Evolutionary conservation across 2,113 vertebrate species (phyloP), one percentile per base, ranked within the genome.

Genomic region (Rissa tridactyla): DNA sequence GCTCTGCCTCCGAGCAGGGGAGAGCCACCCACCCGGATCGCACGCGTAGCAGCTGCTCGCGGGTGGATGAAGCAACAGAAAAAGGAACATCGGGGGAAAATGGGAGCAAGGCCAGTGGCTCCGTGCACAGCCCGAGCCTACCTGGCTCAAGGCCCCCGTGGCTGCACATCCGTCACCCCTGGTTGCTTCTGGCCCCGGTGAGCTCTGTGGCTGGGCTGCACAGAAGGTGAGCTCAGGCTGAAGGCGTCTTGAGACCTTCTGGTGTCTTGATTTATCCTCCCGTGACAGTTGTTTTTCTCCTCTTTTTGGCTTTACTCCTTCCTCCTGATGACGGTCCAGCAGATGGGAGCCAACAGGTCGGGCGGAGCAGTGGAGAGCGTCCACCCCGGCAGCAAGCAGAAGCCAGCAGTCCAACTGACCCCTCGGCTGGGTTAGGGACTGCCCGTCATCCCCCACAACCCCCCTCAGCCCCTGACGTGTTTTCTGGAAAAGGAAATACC

Each of bases 301-400:
- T 46, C 12, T 17, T 78, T 55, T 66, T 62, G 60, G 65, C 71
- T 79, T 75, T 19, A 5, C 8, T 68, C 29, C 58, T 10, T 75
- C 25, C 46, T 58, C 52, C 47, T 1, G 2, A 8, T 6, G 54
- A 25, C n/a, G 47, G 34, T 46, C 47, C 13, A 64, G 60, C 68
- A 22, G 38, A 17, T 1, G 4, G 29, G 26, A 84, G 26, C 21
- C 20, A 20, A 25, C 0, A 2, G 44, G 14, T 18, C 30, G 0
- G 14, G n/a, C 40, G 62, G 25, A 42, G 62, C 49, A 3, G 10
- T 2, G 51, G 82, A 8, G 36, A 40, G 38, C 20, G 1, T 7
- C 23, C 7, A 10, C 21, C 29, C 58, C 4, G 1, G 65, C 26
- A 25, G 51, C 17, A 4, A 40, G 47, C 30, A 26, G 71, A 16